Evolutionary conservation across 2,797 vertebrate genomes (phyloP).

Genomic region (Dipus sagitta): DNA sequence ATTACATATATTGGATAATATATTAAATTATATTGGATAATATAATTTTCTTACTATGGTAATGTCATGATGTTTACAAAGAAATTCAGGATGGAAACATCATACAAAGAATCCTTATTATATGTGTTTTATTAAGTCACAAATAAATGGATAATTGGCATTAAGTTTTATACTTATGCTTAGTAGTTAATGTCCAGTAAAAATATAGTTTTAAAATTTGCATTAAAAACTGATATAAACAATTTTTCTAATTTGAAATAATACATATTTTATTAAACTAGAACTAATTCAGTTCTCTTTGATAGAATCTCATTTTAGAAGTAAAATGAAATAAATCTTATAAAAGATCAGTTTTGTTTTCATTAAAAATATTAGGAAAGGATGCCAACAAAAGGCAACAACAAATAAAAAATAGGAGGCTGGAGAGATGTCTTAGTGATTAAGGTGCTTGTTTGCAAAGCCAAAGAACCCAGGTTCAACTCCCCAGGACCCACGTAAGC

Average conservation of each 20-base stretch:
- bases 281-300: not conserved
- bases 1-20: not conserved
- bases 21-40: not conserved
- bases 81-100: not conserved
- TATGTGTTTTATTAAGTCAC: conserved; percentile 19
- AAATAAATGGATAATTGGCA: conserved; percentile 9
- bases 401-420: not conserved
- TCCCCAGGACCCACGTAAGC: no score
- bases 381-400: not conserved
- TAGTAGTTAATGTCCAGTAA: not conserved
- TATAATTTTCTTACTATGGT: not conserved
- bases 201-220: conserved; percentile 16
- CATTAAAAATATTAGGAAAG: conserved; percentile 12
- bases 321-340: conserved; percentile 47
- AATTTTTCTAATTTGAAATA: not conserved
- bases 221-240: conserved; percentile 45
- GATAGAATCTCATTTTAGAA: conserved; percentile 34
- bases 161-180: not conserved
- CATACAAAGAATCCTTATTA: not conserved
- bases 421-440: no score
- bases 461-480: no score
- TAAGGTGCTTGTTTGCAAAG: no score
- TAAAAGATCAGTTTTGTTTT: not conserved
- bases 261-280: conserved; percentile 29
- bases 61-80: not conserved